Base-by-base conservation (phyloP, 2,888 invertebrate species). In the Drosophila mettleri region DNA sequence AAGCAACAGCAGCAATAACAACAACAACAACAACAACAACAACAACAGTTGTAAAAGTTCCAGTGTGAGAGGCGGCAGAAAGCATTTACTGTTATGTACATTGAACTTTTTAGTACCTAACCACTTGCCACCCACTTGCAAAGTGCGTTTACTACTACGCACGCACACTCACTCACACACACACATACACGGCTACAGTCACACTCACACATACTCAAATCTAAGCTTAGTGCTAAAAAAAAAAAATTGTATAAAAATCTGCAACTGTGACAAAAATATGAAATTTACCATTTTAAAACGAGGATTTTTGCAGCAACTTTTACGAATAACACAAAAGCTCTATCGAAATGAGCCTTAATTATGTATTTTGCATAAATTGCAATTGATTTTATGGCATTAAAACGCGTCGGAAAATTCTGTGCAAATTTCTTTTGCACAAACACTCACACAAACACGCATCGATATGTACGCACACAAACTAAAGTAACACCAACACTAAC, bases 71-170 rank as follows among this genome's bases (percentile, higher is more conserved):
- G 58, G 22, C n/a, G 43, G 45, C 36, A 62, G 55, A 62, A 58
- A 61, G 61, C 72, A 85, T 86, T 86, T 87, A 87, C 88, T 84
- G 89, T 81, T 86, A 49, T 49, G 49, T 34, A 86, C 75, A 89
- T 82, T 89, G 86, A 89, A 85, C 85, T 84, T 89, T 88, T 79
- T 69, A 65, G 59, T 80, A 61, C 64, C 51, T 54, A 74, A 76
- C 67, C 65, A 74, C 65, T 80, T 85, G 70, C 67, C 69, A 78
- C 67, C 67, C 82, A 87, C 85, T 85, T 87, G 86, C 85, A 79
- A 64, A 79, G 70, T 86, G 89, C 83, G 89, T 87, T 89, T 83
- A 88, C 88, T 86, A 88, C 81, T 88, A 86, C 85, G 87, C 86
- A 80, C 84, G 65, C 64, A 68, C 43, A 54, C 46, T 57, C 43